Conservation (phyloP, 2,888 invertebrate genomes). For the Flexamia atlantica region DNA sequence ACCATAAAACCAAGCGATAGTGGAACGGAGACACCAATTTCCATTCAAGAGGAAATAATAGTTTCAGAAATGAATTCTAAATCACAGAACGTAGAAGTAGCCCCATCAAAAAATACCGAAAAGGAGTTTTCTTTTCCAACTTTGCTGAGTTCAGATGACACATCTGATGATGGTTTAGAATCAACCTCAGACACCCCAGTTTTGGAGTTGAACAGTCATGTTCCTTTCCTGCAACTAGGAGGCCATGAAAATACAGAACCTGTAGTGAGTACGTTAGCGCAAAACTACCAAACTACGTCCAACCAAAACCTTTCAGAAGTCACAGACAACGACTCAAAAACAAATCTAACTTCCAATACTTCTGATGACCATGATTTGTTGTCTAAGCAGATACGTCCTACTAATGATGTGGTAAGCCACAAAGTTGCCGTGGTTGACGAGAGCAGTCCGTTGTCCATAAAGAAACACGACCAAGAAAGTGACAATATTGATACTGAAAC, state of each 20-base stretch:
- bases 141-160: not conserved
- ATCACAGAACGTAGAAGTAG: not conserved
- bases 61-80: not conserved
- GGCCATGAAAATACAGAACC: conserved; percentile 15
- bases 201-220: conserved; percentile 49
- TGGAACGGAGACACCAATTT: too few relatives aligned
- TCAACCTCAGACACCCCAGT: conserved; percentile 36
- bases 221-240: conserved; percentile 54
- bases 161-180: not conserved
- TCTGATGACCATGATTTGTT: not conserved
- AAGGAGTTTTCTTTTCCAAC: not conserved
- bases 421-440: not conserved
- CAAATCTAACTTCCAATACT: not conserved
- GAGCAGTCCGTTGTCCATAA: not conserved
- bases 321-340: not conserved
- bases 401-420: not conserved
- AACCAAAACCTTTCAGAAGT: not conserved
- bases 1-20: too few relatives aligned
- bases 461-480: not conserved
- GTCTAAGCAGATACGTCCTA: not conserved
- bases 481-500: not conserved
- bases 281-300: not conserved
- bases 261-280: not conserved
- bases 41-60: not conserved
- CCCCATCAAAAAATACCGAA: not conserved